Conservation (phyloP, 35 echinoderm and acorn worm species). For the Amphiura filiformis region DNA sequence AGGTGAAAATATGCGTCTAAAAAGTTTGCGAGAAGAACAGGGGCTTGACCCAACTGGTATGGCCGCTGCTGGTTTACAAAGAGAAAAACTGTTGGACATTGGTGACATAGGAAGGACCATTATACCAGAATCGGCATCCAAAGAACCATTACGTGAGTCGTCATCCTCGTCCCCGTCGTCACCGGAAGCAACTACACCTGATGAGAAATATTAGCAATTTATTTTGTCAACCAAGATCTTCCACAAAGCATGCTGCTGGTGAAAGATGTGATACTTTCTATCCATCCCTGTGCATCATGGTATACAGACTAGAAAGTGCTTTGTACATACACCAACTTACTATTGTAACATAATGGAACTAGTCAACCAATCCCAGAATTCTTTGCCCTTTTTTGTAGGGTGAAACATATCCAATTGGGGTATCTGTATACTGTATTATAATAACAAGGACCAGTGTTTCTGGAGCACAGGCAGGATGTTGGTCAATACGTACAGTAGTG, state of each 20-base stretch:
- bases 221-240: not conserved
- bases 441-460: not conserved
- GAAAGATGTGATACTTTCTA: not conserved
- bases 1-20: slow-evolving; percentile 75
- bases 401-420: not conserved
- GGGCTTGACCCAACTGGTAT: slow-evolving; percentile 60
- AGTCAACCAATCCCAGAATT: not conserved
- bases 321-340: not conserved
- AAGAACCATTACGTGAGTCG: slow-evolving; percentile 80
- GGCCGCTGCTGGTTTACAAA: slow-evolving; percentile 47
- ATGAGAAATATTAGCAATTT: slow-evolving; percentile 5
- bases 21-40: slow-evolving; percentile 26
- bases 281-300: not conserved
- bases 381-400: not conserved
- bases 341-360: not conserved
- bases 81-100: slow-evolving; percentile 81
- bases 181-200: not conserved
- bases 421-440: not conserved
- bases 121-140: slow-evolving; percentile 73
- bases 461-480: too few species aligned
- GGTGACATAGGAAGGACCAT: slow-evolving; percentile 58
- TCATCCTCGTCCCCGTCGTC: slow-evolving; percentile 16
- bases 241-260: not conserved
- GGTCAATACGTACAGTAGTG: too few species aligned
- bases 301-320: not conserved